Evolutionary conservation across 2,113 vertebrate genomes (phyloP).

Genomic region (Oriolus oriolus): DNA sequence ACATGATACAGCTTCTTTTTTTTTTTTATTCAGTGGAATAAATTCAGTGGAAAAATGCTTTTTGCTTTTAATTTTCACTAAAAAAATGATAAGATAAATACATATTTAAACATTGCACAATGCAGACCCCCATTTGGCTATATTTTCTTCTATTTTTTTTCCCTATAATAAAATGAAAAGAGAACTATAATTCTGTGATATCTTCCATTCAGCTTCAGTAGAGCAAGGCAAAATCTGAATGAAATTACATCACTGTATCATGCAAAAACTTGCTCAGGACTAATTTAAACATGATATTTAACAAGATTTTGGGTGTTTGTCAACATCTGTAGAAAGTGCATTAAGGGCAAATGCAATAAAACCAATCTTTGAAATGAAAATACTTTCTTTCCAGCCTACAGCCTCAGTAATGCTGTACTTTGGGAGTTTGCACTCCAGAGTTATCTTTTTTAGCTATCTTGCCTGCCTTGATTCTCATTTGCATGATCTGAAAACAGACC

Average conservation of each 20-base stretch:
- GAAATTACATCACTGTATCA: background rate
- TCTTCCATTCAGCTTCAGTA: background rate
- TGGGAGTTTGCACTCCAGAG: background rate
- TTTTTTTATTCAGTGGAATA: background rate
- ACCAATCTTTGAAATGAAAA: background rate
- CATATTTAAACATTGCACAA: background rate
- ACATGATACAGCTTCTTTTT: background rate
- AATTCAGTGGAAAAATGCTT: background rate
- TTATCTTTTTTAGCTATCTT: background rate
- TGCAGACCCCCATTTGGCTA: background rate
- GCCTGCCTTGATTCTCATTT: background rate
- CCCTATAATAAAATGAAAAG: background rate
- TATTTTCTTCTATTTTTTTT: accelerated
- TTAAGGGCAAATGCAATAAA: background rate
- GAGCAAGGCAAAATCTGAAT: background rate
- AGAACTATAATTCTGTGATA: background rate
- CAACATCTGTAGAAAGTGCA: background rate
- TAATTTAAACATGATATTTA: background rate
- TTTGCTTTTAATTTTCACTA: background rate
- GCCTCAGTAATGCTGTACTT: background rate
- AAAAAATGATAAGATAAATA: background rate
- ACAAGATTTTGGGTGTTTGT: background rate
- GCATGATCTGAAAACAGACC: background rate
- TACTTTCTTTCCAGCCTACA: background rate
- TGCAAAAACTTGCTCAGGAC: background rate